Conservation (phyloP, 2,797 vertebrate species). For the Ibycter americanus region DNA sequence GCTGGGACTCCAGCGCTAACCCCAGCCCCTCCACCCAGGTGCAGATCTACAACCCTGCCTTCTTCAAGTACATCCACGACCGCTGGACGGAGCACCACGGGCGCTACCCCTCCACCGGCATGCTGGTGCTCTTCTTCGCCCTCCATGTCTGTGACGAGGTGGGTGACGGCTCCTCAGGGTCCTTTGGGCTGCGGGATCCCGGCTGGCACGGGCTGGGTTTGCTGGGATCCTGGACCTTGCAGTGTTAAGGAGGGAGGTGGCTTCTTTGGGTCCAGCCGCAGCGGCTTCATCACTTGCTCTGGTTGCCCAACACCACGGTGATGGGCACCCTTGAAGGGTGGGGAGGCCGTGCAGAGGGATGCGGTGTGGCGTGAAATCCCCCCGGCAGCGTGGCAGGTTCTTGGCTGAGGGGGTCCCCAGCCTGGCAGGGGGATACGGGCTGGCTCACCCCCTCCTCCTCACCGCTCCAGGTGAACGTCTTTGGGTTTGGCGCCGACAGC, state of each 20-base stretch:
- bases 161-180: not conserved
- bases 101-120: constrained; percentile 97
- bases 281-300: not conserved
- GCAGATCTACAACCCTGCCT: constrained; percentile 98
- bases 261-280: not conserved
- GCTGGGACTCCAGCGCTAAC: not conserved
- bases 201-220: not conserved
- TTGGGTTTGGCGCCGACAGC: constrained; percentile 95
- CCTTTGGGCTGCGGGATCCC: rapidly evolving
- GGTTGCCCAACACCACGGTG: rapidly evolving
- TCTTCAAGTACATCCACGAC: constrained; percentile 99
- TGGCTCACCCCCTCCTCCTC: not conserved
- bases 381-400: rapidly evolving
- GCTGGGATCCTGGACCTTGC: not conserved
- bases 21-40: constrained; percentile 77
- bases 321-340: not conserved
- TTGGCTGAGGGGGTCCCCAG: not conserved
- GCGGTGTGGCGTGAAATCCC: rapidly evolving
- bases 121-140: constrained; percentile 97
- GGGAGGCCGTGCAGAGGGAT: not conserved
- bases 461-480: constrained; percentile 89
- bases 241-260: not conserved
- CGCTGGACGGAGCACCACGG: constrained; percentile 94
- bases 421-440: rapidly evolving
- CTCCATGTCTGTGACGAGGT: constrained; percentile 98